Evolutionary conservation across 37 sponge, comb jelly and placozoan genomes (phyloP), one percentile per base, ranked within the genome.

Genomic region (Spongilla lacustris): DNA sequence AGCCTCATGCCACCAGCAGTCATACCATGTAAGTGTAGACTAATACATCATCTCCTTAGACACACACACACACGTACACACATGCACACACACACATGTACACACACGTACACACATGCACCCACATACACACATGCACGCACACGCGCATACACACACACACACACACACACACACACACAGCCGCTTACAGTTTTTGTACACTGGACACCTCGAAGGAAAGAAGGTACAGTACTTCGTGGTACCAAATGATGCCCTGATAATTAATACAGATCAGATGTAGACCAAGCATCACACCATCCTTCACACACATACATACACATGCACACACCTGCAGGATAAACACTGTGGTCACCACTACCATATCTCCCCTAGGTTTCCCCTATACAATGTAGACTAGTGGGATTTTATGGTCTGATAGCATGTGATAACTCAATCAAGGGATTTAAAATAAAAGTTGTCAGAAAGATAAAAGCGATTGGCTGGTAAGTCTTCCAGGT

Each of bases 171-270:
- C 1, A 14, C 58, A 58, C 19, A 58, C 58, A 58, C 58, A 58
- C 21, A 17, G 4, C 21, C 4, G 58, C 58, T 92, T 68, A 96
- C 97, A 68, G 94, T 86, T 79, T 97, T 97, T 26, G 94, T 83
- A 46, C 98, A 98, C 75, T 83, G 85, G 17, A 80, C 32, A 41
- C 93, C 92, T 67, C 87, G 68, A 14, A 97, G n/a, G 80, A 84
- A 97, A 97, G 76, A 77, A 81, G 19, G 94, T 93, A 68, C 98
- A 97, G 71, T 97, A 97, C 88, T 97, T 97, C 6, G 95, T 97
- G 12, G 98, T 97, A 41, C 98, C 98, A 86, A 92, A 94, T 9
- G 98, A 97, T 24, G 92, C 95, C 72, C 98, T 97, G 77, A n/a
- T n/a, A n/a, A n/a, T n/a, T n/a, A n/a, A n/a, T n/a, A n/a, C 31